Conservation (phyloP, 2,888 invertebrate genomes). For the Trilocha varians region DNA sequence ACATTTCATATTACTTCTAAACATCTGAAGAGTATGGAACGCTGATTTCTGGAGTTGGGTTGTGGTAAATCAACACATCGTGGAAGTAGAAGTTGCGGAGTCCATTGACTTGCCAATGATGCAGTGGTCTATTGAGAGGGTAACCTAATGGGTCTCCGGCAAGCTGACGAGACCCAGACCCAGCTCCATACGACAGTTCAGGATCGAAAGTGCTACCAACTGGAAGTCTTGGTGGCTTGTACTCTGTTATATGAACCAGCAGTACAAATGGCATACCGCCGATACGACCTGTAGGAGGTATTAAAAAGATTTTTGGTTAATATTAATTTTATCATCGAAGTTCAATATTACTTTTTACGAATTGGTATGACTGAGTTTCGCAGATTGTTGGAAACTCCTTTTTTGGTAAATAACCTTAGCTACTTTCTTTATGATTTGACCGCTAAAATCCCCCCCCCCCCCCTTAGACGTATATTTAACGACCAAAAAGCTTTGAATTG, state of each 20-base stretch:
- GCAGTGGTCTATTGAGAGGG: slow-evolving; percentile 71
- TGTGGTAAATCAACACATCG: slow-evolving; percentile 69
- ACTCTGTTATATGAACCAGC: slow-evolving; percentile 74
- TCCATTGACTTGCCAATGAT: slow-evolving; percentile 37
- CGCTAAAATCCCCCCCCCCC: too few species aligned
- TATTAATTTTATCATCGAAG: not conserved
- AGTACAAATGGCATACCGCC: slow-evolving; percentile 76
- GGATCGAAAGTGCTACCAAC: slow-evolving; percentile 57
- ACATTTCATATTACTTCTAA: not conserved
- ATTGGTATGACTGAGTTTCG: too few species aligned
- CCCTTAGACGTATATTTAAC: too few species aligned
- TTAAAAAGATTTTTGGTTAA: not conserved
- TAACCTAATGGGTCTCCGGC: slow-evolving; percentile 68
- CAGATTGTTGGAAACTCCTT: too few species aligned
- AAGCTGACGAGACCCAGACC: slow-evolving; percentile 51
- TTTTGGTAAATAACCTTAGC: too few species aligned
- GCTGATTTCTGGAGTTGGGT: slow-evolving; percentile 47
- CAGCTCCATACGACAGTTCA: slow-evolving; percentile 61
- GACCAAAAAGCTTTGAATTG: too few species aligned
- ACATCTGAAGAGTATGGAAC: slow-evolving; percentile 23
- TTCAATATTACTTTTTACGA: too few species aligned
- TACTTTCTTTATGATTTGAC: too few species aligned
- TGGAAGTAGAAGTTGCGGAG: slow-evolving; percentile 62
- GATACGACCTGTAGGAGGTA: slow-evolving; percentile 42
- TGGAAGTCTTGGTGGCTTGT: slow-evolving; percentile 47